These are phyloP conservation scores for Philhelius pedissequus DNA, from an alignment of 2,888 invertebrate species.

Conservation along the genomic window DNA sequence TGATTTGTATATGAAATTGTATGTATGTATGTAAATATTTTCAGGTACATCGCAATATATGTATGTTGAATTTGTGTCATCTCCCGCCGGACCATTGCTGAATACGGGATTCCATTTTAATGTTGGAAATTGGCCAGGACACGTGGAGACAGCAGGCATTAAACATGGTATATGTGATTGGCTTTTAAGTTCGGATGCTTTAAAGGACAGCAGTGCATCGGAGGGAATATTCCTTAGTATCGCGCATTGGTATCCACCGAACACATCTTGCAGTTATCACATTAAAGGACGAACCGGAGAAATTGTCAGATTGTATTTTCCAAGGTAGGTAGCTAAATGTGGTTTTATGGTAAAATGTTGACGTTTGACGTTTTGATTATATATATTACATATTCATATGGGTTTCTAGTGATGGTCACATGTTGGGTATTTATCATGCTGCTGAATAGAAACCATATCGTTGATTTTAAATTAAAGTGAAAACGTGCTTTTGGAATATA, in stretches of 20 bases:
- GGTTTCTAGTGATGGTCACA: background rate
- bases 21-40: slow-evolving; percentile 7
- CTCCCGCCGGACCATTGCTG: slow-evolving; percentile 91
- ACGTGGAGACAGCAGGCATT: slow-evolving; percentile 92
- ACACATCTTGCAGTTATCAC: slow-evolving; percentile 94
- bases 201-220: slow-evolving; percentile 88
- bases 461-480: background rate
- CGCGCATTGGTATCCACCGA: slow-evolving; percentile 96
- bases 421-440: background rate
- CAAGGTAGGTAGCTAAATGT: slow-evolving; percentile 84
- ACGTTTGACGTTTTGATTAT: background rate
- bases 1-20: background rate
- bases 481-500: background rate
- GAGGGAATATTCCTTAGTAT: slow-evolving; percentile 95
- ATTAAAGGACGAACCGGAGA: slow-evolving; percentile 92
- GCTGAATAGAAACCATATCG: background rate
- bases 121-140: slow-evolving; percentile 96
- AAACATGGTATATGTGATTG: slow-evolving; percentile 93
- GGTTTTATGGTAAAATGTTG: background rate
- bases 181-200: slow-evolving; percentile 90
- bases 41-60: slow-evolving; percentile 90
- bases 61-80: slow-evolving; percentile 93
- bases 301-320: slow-evolving; percentile 93
- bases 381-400: too few relatives aligned
- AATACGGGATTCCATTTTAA: slow-evolving; percentile 97